A percentile compares a stretch with the other conserved stretches of the same genome.
Conservation (phyloP, 2,113 vertebrate species). For the Boulengeromyrus knoepffleri region DNA sequence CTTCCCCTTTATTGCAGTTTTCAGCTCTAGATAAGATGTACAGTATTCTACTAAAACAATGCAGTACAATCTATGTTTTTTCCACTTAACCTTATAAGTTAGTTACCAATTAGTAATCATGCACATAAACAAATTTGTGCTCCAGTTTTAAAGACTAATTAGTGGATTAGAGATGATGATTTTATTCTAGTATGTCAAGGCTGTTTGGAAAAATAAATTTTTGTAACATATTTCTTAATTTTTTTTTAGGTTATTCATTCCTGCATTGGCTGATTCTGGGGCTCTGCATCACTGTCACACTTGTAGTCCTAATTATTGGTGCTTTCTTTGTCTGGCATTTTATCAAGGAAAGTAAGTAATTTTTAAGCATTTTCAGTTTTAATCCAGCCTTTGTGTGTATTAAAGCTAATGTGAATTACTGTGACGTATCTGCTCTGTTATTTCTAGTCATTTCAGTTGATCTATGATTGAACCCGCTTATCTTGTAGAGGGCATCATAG, state of each 20-base stretch:
- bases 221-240: neutral
- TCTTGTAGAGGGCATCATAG: neutral
- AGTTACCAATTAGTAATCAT: neutral
- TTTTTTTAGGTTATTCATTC: slow-evolving; percentile 16
- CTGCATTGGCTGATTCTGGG: neutral
- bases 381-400: neutral
- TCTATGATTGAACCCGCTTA: neutral
- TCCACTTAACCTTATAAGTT: no score
- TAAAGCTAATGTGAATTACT: neutral
- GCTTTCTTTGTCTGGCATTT: neutral
- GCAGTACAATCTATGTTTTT: no score
- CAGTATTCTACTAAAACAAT: no score
- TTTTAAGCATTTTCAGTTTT: neutral
- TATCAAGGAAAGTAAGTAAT: neutral
- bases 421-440: neutral
- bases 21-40: no score
- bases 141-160: neutral
- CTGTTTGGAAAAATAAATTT: neutral
- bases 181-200: neutral
- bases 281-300: neutral
- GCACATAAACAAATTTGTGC: neutral
- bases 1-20: no score
- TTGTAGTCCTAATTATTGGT: neutral
- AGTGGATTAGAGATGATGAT: neutral
- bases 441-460: neutral